Conservation (phyloP, 2,888 invertebrate species). For the Drosophila limbata region DNA sequence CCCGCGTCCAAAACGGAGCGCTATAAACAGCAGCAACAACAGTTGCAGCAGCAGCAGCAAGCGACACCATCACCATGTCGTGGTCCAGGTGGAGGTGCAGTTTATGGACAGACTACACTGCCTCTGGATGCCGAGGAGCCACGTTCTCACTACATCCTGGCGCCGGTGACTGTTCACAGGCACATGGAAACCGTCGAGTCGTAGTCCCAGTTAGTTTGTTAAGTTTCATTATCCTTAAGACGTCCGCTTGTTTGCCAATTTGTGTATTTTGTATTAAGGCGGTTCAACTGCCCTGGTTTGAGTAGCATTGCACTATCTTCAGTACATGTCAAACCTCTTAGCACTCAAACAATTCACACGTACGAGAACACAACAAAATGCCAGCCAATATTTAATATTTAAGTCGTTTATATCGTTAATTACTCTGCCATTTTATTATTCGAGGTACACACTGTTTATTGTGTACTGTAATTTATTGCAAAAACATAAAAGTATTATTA, state of each 20-base stretch:
- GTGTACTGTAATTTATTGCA: slow-evolving; percentile 74
- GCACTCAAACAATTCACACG: slow-evolving; percentile 17
- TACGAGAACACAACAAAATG: slow-evolving; percentile 41
- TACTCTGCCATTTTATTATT: slow-evolving; percentile 69
- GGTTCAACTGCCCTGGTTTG: slow-evolving; percentile 68
- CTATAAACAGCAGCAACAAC: slow-evolving; percentile 66
- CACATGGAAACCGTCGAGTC: slow-evolving; percentile 91
- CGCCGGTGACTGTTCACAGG: slow-evolving; percentile 95
- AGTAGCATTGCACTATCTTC: background rate
- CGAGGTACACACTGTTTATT: slow-evolving; percentile 31
- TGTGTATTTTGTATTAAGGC: slow-evolving; percentile 53
- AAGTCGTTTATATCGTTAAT: slow-evolving; percentile 59
- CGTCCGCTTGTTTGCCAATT: slow-evolving; percentile 80
- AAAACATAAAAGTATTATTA: slow-evolving; percentile 66
- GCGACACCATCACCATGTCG: slow-evolving; percentile 71
- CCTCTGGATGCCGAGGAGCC: slow-evolving; percentile 70
- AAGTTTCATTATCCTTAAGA: slow-evolving; percentile 47
- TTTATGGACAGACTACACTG: slow-evolving; percentile 81
- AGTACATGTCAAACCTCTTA: background rate
- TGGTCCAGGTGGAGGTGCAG: slow-evolving; percentile 45
- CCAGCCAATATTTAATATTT: slow-evolving; percentile 63
- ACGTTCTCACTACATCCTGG: slow-evolving; percentile 88
- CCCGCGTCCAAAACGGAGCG: slow-evolving; percentile 83
- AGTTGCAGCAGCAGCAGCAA: slow-evolving; percentile 47
- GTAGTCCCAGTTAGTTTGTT: slow-evolving; percentile 70